phyloP scores from a whole-genome alignment of 2,797 vertebrate species.

The Schizothorax lantsangensis region DNA sequence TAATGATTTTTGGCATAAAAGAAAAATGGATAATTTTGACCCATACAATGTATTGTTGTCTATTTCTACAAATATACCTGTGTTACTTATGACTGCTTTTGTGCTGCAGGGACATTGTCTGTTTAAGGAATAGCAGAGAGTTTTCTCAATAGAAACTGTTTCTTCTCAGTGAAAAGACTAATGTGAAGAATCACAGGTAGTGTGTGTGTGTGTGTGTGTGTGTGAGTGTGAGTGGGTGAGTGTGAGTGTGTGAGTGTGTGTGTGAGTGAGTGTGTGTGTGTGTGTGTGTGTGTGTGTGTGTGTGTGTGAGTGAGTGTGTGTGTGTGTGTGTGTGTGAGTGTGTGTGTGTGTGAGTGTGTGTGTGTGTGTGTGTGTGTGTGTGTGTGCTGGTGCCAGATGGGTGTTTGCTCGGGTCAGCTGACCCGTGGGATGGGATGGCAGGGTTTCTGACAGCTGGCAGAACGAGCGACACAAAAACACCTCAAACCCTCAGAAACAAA shows the following conservation, averaged over 20 bases:
- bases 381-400: constrained; percentile 46
- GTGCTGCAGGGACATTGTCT: too few species aligned
- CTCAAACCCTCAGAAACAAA: background rate
- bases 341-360: background rate
- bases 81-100: too few species aligned
- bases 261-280: too few species aligned
- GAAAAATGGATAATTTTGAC: too few species aligned
- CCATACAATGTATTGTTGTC: too few species aligned
- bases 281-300: background rate
- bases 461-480: constrained; percentile 57
- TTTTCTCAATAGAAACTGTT: background rate
- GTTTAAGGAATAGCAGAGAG: background rate
- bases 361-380: background rate
- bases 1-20: too few species aligned
- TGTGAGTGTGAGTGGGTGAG: background rate
- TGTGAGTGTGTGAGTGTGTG: background rate
- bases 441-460: constrained; percentile 60
- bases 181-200: background rate
- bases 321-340: background rate
- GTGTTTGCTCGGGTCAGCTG: constrained; percentile 64
- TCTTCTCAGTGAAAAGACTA: background rate
- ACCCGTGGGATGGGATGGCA: constrained; percentile 60
- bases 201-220: background rate
- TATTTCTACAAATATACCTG: too few species aligned
- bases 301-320: too few species aligned